phyloP scores from a whole-genome alignment of 2,113 vertebrate species.

The Pelusios castaneus region DNA sequence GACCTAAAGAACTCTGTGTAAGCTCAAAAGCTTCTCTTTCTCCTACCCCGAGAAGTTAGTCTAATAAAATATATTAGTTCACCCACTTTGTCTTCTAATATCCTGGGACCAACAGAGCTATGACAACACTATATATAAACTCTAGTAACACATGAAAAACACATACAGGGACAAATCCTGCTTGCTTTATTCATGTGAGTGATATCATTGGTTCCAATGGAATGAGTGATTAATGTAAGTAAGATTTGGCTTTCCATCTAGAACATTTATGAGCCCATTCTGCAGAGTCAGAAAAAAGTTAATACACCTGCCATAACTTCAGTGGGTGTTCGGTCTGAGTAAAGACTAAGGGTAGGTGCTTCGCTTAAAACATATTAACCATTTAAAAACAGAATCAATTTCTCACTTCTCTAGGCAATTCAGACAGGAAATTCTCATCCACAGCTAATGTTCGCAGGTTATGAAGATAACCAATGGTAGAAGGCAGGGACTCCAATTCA shows the following conservation, averaged over 20 bases:
- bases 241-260: too few species aligned
- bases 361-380: not conserved
- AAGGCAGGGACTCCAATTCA: slow-evolving; percentile 92
- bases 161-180: not conserved
- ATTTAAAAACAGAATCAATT: not conserved
- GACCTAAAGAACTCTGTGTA: not conserved
- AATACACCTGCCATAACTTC: not conserved
- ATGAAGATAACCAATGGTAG: slow-evolving; percentile 94
- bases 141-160: not conserved
- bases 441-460: slow-evolving; percentile 94
- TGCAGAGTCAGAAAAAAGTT: not conserved
- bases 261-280: rapidly evolving
- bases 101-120: not conserved
- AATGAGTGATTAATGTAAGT: rapidly evolving
- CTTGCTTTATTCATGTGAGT: not conserved
- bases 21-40: not conserved
- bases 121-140: not conserved
- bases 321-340: rapidly evolving
- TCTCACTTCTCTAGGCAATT: slow-evolving; percentile 93
- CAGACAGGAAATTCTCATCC: slow-evolving; percentile 96
- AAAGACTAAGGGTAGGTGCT: not conserved
- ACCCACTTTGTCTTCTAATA: not conserved
- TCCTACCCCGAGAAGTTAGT: not conserved
- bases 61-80: not conserved
- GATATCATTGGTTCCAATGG: rapidly evolving